Evolutionary conservation across 2,797 vertebrate genomes (phyloP), one percentile per base, ranked within the genome.

Genomic region (Galago senegalensis): DNA sequence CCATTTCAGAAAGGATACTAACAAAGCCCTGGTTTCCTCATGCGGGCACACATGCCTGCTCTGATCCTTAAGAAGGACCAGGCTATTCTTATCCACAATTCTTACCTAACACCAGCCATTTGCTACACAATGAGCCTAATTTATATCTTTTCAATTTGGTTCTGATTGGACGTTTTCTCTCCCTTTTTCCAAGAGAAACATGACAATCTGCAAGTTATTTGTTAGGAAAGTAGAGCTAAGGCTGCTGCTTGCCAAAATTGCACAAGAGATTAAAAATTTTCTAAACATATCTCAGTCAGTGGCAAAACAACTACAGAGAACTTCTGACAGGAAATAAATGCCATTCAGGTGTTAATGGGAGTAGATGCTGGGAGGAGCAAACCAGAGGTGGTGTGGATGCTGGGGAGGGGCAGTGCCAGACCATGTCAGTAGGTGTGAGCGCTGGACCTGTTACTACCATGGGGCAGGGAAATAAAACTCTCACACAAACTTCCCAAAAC

Each of bases 161-260:
- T 97, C 96, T 97, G 97, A 76, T 88, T 97, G 91, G 75, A 97
- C 12, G 9, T 89, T 97, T 96, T 83, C 49, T 83, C 49, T 53
- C 91, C 75, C 34, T 27, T 87, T 56, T 85, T 60, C 94, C 63
- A 94, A 90, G 29, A 93, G 87, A 98, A 98, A 82, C 53, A 91
- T 56, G 89, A 97, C 86, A 97, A 95, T 95, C 97, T 95, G 96
- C 82, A 96, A 98, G 94, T 97, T 92, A 93, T 97, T 96, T 80
- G 96, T 58, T 69, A 97, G 81, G 70, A 96, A 96, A 69, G 69
- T n/a, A 97, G 87, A 95, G 89, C 89, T 69, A 16, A 72, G 14
- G 75, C 23, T 82, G 69, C 94, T 80, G 63, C 97, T 98, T 77
- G 73, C 58, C 92, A 95, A 95, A 97, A 92, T 0, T 40, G 40